A percentile compares a stretch with the other conserved stretches of the same genome.
Evolutionary conservation across 2,113 vertebrate genomes (phyloP).

Genomic region (Mobula birostris): DNA sequence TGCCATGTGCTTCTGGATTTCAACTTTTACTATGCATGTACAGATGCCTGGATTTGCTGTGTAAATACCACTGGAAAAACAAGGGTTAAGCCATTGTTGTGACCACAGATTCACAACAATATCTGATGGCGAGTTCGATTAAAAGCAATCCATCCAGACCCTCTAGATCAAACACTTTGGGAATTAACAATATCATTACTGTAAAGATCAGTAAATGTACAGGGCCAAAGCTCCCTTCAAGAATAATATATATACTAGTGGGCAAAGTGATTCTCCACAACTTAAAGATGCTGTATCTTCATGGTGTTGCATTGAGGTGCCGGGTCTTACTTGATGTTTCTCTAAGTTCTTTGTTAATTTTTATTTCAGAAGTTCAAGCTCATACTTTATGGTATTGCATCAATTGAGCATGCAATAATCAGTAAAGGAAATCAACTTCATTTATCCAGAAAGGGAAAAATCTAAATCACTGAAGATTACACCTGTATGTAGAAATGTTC

Average conservation of each 20-base stretch:
- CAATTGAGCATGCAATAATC: neutral
- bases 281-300: too few species aligned
- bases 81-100: too few species aligned
- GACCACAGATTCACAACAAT: neutral
- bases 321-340: neutral
- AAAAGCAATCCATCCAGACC: neutral
- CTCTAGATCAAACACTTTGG: neutral
- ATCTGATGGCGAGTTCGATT: neutral
- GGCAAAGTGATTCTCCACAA: too few species aligned
- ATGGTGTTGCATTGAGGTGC: neutral
- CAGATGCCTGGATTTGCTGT: too few species aligned
- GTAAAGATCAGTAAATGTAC: neutral
- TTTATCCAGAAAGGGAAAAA: neutral
- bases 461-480: neutral
- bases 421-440: neutral
- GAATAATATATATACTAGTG: too few species aligned
- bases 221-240: too few species aligned
- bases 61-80: too few species aligned
- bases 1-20: too few species aligned
- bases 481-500: neutral
- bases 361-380: neutral
- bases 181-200: neutral
- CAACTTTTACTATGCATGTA: too few species aligned
- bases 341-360: neutral
- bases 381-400: neutral